A percentile compares a stretch with the other conserved stretches of the same genome.
These are phyloP conservation scores for Tipula helvola DNA, from an alignment of 2,888 invertebrate genomes.

Conservation along the genomic window DNA sequence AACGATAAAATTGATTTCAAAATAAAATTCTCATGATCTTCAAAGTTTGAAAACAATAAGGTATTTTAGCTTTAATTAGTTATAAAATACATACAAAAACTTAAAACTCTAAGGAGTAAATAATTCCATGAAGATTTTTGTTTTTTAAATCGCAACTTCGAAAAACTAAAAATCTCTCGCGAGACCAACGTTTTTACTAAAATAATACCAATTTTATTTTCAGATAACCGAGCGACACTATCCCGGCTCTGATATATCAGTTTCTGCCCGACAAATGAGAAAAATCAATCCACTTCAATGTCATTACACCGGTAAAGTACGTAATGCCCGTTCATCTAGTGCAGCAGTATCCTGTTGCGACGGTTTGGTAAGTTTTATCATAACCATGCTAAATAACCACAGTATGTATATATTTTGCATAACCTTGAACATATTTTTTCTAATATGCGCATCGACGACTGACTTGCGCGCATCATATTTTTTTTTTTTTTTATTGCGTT, in stretches of 20 bases:
- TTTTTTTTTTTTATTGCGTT: background rate
- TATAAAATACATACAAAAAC: too few relatives aligned
- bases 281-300: slow-evolving; percentile 28
- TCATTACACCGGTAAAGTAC: slow-evolving; percentile 40
- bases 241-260: slow-evolving; percentile 22
- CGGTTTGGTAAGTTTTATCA: slow-evolving; percentile 29
- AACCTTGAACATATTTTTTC: background rate
- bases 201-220: slow-evolving; percentile 14
- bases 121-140: too few relatives aligned
- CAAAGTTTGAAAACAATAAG: too few relatives aligned
- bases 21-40: too few relatives aligned
- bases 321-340: slow-evolving; percentile 33
- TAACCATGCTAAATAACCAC: background rate
- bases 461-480: too few relatives aligned
- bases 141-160: too few relatives aligned
- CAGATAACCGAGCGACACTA: slow-evolving; percentile 25
- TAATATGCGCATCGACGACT: background rate
- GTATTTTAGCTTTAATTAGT: too few relatives aligned
- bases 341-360: slow-evolving; percentile 41
- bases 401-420: background rate
- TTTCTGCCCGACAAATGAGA: slow-evolving; percentile 23
- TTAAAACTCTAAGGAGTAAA: too few relatives aligned
- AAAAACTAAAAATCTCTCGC: background rate
- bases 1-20: too few relatives aligned
- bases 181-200: background rate